phyloP scores from a whole-genome alignment of 1,140 invertebrate species.

The Helicoverpa armigera region DNA sequence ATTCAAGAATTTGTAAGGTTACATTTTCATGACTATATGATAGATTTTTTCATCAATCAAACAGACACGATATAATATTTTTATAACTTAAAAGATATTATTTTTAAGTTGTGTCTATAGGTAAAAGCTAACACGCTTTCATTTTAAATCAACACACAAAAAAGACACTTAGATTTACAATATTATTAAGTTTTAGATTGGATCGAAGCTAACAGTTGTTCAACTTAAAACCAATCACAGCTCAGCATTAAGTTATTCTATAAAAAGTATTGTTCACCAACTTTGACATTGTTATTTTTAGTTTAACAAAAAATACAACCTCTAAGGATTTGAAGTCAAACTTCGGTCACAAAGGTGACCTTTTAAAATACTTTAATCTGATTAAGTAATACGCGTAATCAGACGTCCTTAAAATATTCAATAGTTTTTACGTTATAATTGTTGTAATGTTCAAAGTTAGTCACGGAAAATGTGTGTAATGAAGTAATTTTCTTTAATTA shows the following conservation, averaged over 20 bases:
- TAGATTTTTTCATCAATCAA: too few species aligned
- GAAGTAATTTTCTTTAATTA: too few species aligned
- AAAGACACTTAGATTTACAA: too few species aligned
- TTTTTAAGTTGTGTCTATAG: too few species aligned
- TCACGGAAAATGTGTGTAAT: conserved; percentile 17
- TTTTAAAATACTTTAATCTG: conserved; percentile 26
- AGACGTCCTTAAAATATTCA: conserved; percentile 8
- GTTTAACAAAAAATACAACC: conserved; percentile 21
- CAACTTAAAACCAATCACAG: conserved; percentile 21
- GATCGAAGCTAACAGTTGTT: background rate
- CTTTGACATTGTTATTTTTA: conserved; percentile 32
- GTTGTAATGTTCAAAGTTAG: background rate
- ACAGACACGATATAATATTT: too few species aligned
- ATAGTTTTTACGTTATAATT: conserved; percentile 3
- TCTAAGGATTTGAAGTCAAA: conserved; percentile 16
- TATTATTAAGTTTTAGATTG: background rate
- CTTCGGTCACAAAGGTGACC: conserved; percentile 10
- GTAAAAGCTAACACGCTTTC: too few species aligned
- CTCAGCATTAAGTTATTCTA: conserved; percentile 5
- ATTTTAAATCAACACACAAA: too few species aligned
- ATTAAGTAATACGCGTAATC: conserved; percentile 18
- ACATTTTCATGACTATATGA: too few species aligned
- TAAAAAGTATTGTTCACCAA: conserved; percentile 24
- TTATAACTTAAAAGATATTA: too few species aligned
- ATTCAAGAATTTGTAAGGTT: too few species aligned